Evolutionary conservation across 2,797 vertebrate genomes (phyloP), one percentile per base, ranked within the genome.

Genomic region (Babyrousa celebensis): DNA sequence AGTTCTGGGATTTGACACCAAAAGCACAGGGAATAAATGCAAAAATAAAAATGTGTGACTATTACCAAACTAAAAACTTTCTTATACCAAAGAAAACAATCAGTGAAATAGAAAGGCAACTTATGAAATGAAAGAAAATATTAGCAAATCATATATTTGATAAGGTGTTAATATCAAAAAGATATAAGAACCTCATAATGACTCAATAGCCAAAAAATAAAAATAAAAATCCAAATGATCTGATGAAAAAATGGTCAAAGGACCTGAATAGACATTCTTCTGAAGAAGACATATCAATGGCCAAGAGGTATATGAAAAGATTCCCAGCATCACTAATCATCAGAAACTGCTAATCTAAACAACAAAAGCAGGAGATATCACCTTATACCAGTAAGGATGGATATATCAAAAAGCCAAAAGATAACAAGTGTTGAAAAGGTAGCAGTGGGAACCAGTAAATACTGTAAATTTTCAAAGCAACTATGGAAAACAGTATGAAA

Each of bases 241-340:
- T 87, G 29, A 25, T 91, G 21, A 40, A 87, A 70, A 87, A 82
- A 18, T 83, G 54, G 25, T 4, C 36, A 83, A 95, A 87, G 20
- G 62, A 71, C 40, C 29, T 43, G 23, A 36, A 68, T 54, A 85
- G 63, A 87, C 9, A 83, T 9, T 75, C n/a, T 70, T 70, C 40
- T 60, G 67, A 70, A 83, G 77, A 68, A 82, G 54, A n/a, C 12
- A 52, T 83, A 7, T 62, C 52, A 68, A 29, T 75, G n/a, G n/a
- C 8, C 40, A 95, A 74, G 3, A 75, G 5, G 29, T 80, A 68
- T 20, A 75, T 52, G 52, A 82, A 80, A 87, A 91, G 48, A 54
- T 82, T n/a, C 15, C 82, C 78, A 62, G n/a, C 3, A 27, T 54
- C 52, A 62, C 36, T 87, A 48, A 54, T 75, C 20, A 92, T 70